These are phyloP conservation scores for Poeciliopsis paucimaculata DNA, from an alignment of 2,797 vertebrate genomes.

Conservation along the genomic window DNA sequence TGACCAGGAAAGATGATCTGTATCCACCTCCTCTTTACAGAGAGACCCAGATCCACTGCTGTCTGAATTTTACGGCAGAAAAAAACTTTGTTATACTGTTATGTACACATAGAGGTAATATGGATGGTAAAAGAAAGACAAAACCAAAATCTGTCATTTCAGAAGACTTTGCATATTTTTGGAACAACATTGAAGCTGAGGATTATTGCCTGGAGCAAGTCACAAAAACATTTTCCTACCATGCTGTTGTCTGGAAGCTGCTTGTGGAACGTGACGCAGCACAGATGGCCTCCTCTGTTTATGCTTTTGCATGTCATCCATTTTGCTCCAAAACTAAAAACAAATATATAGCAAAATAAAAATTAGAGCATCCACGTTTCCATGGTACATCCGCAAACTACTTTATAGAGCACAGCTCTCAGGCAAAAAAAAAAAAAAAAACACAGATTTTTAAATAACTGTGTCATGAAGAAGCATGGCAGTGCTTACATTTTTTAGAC, in stretches of 20 bases:
- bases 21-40: conserved; percentile 59
- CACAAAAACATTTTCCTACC: conserved; percentile 26
- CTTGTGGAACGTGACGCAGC: conserved; percentile 45
- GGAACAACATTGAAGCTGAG: neutral
- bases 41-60: conserved; percentile 9
- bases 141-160: neutral
- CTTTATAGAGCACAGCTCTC: neutral
- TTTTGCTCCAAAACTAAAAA: conserved; percentile 18
- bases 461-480: neutral
- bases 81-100: neutral
- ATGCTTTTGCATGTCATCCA: conserved; percentile 24
- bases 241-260: conserved; percentile 19
- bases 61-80: conserved; percentile 18
- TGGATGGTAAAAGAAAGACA: neutral
- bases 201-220: neutral
- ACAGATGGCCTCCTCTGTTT: conserved; percentile 67
- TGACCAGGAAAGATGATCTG: conserved; percentile 4
- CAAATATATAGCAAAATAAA: neutral
- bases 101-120: neutral
- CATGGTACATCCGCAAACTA: neutral
- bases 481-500: neutral
- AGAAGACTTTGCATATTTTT: neutral
- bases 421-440: neutral
- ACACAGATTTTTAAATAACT: neutral
- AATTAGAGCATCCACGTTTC: neutral